phyloP scores from a whole-genome alignment of 2,113 vertebrate genomes.

The Xenopus tropicalis region DNA sequence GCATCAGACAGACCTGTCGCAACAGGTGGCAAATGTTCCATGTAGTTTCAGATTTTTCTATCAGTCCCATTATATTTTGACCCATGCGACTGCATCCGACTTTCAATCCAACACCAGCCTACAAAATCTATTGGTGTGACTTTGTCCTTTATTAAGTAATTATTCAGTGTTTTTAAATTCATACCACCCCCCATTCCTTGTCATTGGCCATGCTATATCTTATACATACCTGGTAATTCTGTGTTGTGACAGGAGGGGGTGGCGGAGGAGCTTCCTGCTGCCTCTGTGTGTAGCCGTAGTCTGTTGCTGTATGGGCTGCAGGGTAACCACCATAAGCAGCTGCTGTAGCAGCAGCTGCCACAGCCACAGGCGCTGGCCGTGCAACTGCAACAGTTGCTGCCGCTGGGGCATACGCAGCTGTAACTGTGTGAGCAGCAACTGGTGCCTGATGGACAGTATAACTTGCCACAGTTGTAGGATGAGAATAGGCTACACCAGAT shows the following conservation, averaged over 20 bases:
- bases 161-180: too few relatives aligned
- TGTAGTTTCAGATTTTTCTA: too few relatives aligned
- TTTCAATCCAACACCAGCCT: too few relatives aligned
- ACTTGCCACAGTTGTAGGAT: slow-evolving; percentile 97
- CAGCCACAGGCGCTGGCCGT: slow-evolving; percentile 84
- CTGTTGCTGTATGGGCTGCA: slow-evolving; percentile 79
- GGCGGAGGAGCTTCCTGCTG: slow-evolving; percentile 94
- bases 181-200: too few relatives aligned
- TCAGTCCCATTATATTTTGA: too few relatives aligned
- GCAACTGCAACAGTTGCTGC: slow-evolving; percentile 87
- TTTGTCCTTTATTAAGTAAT: too few relatives aligned
- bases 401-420: slow-evolving; percentile 90
- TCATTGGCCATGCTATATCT: not conserved
- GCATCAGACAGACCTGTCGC: too few relatives aligned
- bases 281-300: slow-evolving; percentile 91
- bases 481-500: slow-evolving; percentile 94
- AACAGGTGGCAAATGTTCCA: too few relatives aligned
- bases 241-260: slow-evolving; percentile 91
- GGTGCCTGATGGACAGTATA: slow-evolving; percentile 97
- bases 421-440: slow-evolving; percentile 90
- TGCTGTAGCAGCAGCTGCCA: slow-evolving; percentile 85
- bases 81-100: too few relatives aligned
- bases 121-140: too few relatives aligned
- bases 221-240: slow-evolving; percentile 89
- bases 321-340: slow-evolving; percentile 93